Base-by-base conservation (phyloP, 2,797 vertebrate species). In the Oceanodroma leucorhoa region DNA sequence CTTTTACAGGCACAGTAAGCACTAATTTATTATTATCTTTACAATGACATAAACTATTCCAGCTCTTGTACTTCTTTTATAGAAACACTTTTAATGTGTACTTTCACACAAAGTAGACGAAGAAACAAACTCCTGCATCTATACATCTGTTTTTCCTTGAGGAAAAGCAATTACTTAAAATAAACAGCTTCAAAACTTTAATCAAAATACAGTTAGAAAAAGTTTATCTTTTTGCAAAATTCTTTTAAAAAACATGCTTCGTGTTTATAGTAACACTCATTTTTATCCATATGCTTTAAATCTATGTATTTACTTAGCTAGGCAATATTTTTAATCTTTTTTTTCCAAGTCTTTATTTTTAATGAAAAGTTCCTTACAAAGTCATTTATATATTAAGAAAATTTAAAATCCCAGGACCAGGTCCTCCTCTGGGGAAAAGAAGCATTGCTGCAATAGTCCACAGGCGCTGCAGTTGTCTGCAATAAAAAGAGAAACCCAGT, bases 271-370 rank as follows among this genome's bases (percentile, higher is more conserved):
- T 89, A 97, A 92, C 95, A 95, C 91, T 97, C 83, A 67, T 96
- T 98, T 97, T 96, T 93, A 78, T 90, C 94, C 97, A 97, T 96
- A 94, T 97, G 96, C 93, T 98, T 97, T 96, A 97, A 97, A 96
- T 97, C 86, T 97, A 81, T 91, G 61, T 97, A 96, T 97, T 96
- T 97, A 91, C 90, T 97, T 92, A 96, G 92, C 87, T 78, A 96
- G 86, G 87, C 93, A 96, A 96, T 97, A 95, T 95, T 96, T 97
- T 94, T 93, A 97, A 96, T 84, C 76, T 80, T 77, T 48, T 83
- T 41, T 90, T 65, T 80, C 20, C 15, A 16, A 45, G 78, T 90
- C 58, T 96, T 96, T 91, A 87, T 94, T 96, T 94, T 96, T 97
- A 95, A 87, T 93, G 87, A 94, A 93, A 89, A 94, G 78, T 88